phyloP scores from a whole-genome alignment of 2,113 vertebrate genomes.

The Mustelus asterias region DNA sequence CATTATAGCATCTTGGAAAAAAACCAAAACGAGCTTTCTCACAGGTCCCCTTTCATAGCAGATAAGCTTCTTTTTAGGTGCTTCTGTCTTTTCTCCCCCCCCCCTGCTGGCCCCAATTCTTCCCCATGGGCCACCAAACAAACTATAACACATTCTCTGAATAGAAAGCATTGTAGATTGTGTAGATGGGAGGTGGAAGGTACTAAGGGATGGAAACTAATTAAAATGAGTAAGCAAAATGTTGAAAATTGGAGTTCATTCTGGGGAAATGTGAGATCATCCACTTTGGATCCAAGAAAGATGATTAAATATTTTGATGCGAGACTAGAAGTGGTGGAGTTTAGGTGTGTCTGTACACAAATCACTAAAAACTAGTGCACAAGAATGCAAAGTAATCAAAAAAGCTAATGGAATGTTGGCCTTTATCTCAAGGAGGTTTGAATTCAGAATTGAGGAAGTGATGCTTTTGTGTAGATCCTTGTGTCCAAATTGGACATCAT shows the following conservation, averaged over 20 bases:
- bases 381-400: no score
- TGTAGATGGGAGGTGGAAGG: not conserved
- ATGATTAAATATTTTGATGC: not conserved
- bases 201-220: no score
- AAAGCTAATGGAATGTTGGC: not conserved
- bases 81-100: not conserved
- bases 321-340: not conserved
- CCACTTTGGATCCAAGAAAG: not conserved
- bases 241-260: not conserved
- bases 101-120: not conserved
- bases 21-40: not conserved
- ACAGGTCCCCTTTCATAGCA: not conserved
- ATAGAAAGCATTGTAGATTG: not conserved
- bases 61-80: not conserved
- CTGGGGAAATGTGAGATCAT: not conserved
- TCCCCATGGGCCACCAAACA: not conserved
- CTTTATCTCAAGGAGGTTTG: not conserved
- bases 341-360: not conserved
- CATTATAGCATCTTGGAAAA: not conserved
- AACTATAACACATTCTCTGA: not conserved
- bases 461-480: not conserved
- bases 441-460: not conserved
- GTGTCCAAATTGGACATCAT: no score
- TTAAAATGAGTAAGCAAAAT: no score
- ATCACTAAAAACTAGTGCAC: not conserved